These are phyloP conservation scores for Lycopodina hypogea DNA, from an alignment of 37 sponge, comb jelly and placozoan genomes.

Conservation along the genomic window DNA sequence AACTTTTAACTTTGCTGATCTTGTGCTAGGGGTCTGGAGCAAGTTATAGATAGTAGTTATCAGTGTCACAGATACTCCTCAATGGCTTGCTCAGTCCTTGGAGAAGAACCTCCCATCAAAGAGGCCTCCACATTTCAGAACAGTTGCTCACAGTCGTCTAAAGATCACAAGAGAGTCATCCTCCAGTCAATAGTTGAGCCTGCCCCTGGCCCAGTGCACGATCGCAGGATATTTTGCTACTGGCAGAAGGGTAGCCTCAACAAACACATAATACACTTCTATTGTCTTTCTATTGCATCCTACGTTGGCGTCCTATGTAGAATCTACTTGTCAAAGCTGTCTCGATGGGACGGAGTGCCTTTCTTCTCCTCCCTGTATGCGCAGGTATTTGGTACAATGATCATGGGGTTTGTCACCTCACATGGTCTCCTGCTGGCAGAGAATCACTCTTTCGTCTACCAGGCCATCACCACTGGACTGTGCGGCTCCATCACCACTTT, in stretches of 20 bases:
- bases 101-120: neutral
- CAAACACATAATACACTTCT: constrained; percentile 29
- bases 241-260: constrained; percentile 13
- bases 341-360: constrained; percentile 35
- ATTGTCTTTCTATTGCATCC: constrained; percentile 9
- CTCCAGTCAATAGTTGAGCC: no score
- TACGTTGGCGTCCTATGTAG: constrained; percentile 40
- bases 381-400: constrained; percentile 48
- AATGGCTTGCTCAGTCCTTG: neutral
- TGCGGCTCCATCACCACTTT: constrained; percentile 73
- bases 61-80: no score
- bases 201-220: no score
- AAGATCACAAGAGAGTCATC: no score
- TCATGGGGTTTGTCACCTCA: constrained; percentile 37
- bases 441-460: constrained; percentile 28
- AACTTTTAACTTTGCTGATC: no score
- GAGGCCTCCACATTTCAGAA: neutral
- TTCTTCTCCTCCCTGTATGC: constrained; percentile 58
- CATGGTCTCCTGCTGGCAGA: constrained; percentile 26
- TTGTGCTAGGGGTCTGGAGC: no score
- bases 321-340: constrained; percentile 32
- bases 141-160: neutral
- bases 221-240: neutral
- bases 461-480: constrained; percentile 55
- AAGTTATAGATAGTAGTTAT: no score